Percentiles rank a stretch among this genome's conserved stretches.
Evolutionary conservation across 2,888 invertebrate genomes (phyloP).

Genomic region (Erebia ligea): DNA sequence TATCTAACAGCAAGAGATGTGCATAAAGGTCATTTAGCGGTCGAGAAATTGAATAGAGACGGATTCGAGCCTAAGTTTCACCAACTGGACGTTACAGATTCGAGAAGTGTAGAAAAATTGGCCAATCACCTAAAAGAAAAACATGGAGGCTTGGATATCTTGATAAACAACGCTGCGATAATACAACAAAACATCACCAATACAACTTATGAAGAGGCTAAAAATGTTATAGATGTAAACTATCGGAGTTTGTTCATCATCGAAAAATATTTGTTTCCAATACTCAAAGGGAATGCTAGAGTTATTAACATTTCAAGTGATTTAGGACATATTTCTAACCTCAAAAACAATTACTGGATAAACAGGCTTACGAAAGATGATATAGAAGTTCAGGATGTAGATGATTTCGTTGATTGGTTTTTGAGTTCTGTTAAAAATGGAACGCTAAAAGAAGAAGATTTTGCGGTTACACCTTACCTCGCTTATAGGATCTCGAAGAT

Average conservation of each 20-base stretch:
- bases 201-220: slow-evolving; percentile 47
- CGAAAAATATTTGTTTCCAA: slow-evolving; percentile 46
- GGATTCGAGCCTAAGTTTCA: slow-evolving; percentile 61
- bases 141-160: slow-evolving; percentile 50
- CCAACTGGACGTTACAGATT: slow-evolving; percentile 49
- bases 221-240: slow-evolving; percentile 47
- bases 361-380: slow-evolving; percentile 41
- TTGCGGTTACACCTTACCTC: slow-evolving; percentile 39
- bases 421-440: slow-evolving; percentile 45
- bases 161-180: slow-evolving; percentile 52
- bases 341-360: slow-evolving; percentile 47
- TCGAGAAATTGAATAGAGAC: slow-evolving; percentile 76
- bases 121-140: slow-evolving; percentile 45
- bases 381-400: slow-evolving; percentile 42
- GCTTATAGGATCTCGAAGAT: slow-evolving; percentile 47
- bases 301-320: slow-evolving; percentile 48
- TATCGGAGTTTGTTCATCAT: slow-evolving; percentile 46
- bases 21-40: slow-evolving; percentile 77
- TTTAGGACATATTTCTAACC: slow-evolving; percentile 47
- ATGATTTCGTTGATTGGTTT: slow-evolving; percentile 48
- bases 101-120: slow-evolving; percentile 45
- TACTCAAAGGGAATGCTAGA: slow-evolving; percentile 47
- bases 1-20: slow-evolving; percentile 85
- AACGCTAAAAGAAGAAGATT: slow-evolving; percentile 44
- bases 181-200: slow-evolving; percentile 38